Percentiles rank a stretch among this genome's conserved stretches.
Conservation (phyloP, 2,797 vertebrate species). For the Petrocephalus sullivani region DNA sequence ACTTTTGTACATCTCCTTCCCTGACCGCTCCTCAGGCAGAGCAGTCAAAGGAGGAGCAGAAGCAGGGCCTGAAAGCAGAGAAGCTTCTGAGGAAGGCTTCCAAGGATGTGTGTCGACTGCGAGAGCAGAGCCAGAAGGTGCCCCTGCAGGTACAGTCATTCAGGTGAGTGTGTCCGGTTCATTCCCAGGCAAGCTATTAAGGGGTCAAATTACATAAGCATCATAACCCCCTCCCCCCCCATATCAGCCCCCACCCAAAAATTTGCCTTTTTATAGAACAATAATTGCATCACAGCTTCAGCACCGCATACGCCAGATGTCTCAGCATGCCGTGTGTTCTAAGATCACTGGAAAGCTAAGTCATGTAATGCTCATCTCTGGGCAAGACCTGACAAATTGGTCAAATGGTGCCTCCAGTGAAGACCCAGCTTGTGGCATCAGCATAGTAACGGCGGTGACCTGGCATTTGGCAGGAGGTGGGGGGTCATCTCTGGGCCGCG, state of each 20-base stretch:
- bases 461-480: background rate
- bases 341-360: background rate
- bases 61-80: slow-evolving; percentile 63
- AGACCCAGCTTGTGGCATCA: background rate
- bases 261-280: background rate
- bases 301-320: background rate
- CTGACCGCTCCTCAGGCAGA: slow-evolving; percentile 55
- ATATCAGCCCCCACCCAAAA: no score
- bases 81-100: slow-evolving; percentile 72
- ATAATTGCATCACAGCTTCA: background rate
- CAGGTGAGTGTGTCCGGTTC: slow-evolving; percentile 51
- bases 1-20: background rate
- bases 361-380: background rate
- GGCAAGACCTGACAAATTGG: background rate
- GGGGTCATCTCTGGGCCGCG: background rate
- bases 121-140: slow-evolving; percentile 73
- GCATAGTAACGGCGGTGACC: background rate
- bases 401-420: background rate
- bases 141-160: slow-evolving; percentile 74
- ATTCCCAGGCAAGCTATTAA: background rate
- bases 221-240: background rate
- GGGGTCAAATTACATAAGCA: background rate
- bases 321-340: background rate
- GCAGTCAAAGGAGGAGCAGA: slow-evolving; percentile 68
- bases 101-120: slow-evolving; percentile 70